A percentile compares a stretch with the other conserved stretches of the same genome.
phyloP scores from a whole-genome alignment of 64 coral and sea anemone species.

The Orbicella faveolata region DNA sequence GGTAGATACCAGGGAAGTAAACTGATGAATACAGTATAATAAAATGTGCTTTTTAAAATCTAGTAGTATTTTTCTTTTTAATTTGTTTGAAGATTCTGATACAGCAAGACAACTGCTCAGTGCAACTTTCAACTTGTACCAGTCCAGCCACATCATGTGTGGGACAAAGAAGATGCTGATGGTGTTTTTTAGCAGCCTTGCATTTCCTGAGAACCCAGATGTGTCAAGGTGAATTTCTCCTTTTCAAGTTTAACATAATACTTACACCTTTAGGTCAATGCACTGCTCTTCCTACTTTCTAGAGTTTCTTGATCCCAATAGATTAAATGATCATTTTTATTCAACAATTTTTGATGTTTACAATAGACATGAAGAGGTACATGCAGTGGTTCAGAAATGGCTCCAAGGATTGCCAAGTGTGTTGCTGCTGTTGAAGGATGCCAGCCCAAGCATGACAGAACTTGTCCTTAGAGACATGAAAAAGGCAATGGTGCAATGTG shows the following conservation, averaged over 20 bases:
- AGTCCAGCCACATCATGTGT: conserved; percentile 67
- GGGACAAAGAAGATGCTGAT: conserved; percentile 65
- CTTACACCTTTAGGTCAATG: background rate
- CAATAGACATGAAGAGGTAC: background rate
- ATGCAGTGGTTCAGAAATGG: conserved; percentile 53
- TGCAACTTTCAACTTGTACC: conserved; percentile 62
- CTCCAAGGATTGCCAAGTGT: conserved; percentile 47
- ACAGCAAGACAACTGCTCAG: conserved; percentile 34
- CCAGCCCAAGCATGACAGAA: conserved; percentile 45
- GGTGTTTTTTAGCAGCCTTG: conserved; percentile 63
- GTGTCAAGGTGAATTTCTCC: background rate
- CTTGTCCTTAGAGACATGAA: conserved; percentile 56
- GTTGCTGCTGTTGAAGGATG: conserved; percentile 55
- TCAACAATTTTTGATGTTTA: background rate
- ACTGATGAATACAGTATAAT: background rate
- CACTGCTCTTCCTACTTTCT: background rate
- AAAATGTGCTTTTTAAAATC: background rate
- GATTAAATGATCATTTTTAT: background rate
- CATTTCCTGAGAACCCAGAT: background rate
- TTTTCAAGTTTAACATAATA: background rate
- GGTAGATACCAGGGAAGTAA: too few species aligned
- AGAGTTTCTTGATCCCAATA: background rate
- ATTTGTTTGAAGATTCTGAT: background rate
- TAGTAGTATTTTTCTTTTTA: background rate
- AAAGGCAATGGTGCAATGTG: conserved; percentile 41